Percentiles rank a stretch among this genome's conserved stretches.
Evolutionary conservation across 30 jellyfish, hydroid and myxozoan genomes (phyloP).

Genomic region (Hydra vulgaris): DNA sequence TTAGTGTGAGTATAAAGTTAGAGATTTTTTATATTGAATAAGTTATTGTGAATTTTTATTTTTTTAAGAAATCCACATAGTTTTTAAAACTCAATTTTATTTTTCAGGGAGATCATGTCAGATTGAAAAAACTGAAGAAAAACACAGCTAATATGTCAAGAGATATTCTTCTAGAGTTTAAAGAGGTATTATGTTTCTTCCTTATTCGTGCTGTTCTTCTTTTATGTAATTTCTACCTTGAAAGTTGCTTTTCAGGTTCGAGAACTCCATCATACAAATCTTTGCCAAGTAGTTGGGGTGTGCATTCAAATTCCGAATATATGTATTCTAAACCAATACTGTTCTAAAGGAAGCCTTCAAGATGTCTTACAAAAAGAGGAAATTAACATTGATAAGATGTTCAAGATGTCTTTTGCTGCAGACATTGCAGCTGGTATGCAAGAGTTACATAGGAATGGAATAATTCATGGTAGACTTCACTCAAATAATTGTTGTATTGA

Average conservation of each 20-base stretch:
- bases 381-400: conserved; percentile 72
- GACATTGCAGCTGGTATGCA: conserved; percentile 71
- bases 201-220: background rate
- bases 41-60: too few species aligned
- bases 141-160: conserved; percentile 64
- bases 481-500: conserved; percentile 87
- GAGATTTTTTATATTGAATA: too few species aligned
- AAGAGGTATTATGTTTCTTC: conserved; percentile 41
- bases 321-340: conserved; percentile 64
- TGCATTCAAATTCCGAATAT: conserved; percentile 74
- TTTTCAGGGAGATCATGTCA: conserved; percentile 70
- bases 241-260: conserved; percentile 39
- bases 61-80: too few species aligned
- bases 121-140: conserved; percentile 46
- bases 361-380: conserved; percentile 79
- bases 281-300: conserved; percentile 77
- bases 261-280: conserved; percentile 64
- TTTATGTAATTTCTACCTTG: background rate
- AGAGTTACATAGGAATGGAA: conserved; percentile 83
- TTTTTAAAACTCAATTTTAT: too few species aligned
- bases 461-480: conserved; percentile 81
- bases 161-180: conserved; percentile 73
- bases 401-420: conserved; percentile 73
- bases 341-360: conserved; percentile 88
- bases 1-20: too few species aligned